Base-by-base conservation (phyloP, 2,888 invertebrate genomes). In the Osmoderma eremita region DNA sequence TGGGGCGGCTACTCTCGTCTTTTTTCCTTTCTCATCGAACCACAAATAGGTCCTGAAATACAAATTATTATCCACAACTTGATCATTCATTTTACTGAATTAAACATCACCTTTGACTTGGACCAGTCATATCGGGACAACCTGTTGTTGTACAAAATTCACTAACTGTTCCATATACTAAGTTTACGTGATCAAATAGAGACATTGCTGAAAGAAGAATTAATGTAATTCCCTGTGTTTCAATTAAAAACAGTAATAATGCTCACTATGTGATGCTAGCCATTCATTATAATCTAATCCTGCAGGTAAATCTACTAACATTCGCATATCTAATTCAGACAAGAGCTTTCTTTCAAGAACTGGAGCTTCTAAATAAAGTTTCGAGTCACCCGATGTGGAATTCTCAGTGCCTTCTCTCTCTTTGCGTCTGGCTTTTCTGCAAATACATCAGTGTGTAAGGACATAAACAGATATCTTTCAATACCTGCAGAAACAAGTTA, bases 21-120 rank as follows among this genome's bases (percentile, higher is more conserved):
- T 98, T 87, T 98, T 98, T 77, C 98, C 97, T 86, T 97, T 97
- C 84, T 98, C 98, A 86, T 98, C 98, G 86, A 95, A 93, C 98
- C 98, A 98, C 79, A 94, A 90, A 88, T 97, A 98, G 82, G 92
- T 91, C 87, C 97, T 97, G 81, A 67, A 85, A 84, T 71, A 67
- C 70, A 67, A 73, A 49, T 53, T 12, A 65, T 38, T 38, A 18
- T n/a, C n/a, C n/a, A n/a, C n/a, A 64, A 54, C 39, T 48, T 10
- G 15, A 5, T 1, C 20, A 5, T 49, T 62, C 15, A 20, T 63
- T 49, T 3, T 42, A n/a, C 18, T 3, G 24, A 17, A 17, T 42
- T 13, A 22, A 20, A 13, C 76, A 83, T 85, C 84, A 94, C 94
- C 92, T 91, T 85, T 94, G 93, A 82, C 94, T 94, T 71, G 98